Base-by-base conservation (phyloP, 2,113 vertebrate genomes). In the Sphaerodactylus townsendi region DNA sequence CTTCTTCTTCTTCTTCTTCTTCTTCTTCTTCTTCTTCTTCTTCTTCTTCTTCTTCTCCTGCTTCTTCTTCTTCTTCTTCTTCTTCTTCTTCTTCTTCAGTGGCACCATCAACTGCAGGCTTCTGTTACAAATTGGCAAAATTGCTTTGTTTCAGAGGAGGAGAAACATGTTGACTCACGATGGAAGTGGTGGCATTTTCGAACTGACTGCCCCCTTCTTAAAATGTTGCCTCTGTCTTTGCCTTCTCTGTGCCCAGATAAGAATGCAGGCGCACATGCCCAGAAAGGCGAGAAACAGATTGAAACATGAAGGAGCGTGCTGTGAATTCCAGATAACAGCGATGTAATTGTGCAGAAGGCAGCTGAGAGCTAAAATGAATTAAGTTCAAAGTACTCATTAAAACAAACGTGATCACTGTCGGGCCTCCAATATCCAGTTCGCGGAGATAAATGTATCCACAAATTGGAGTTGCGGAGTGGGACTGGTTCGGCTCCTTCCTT, bases 261-360 rank as follows among this genome's bases (percentile, higher is more conserved):
- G 35, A 39, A 81, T 0, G 0, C 11, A 33, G 78, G 78, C 46
- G 50, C 79, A 41, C 77, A 80, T 35, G 33, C 6, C 25, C 39
- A 50, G 0, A n/a, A 10, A 48, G 9, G 44, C 35, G 77, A 72
- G 25, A 70, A 79, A 83, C 44, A 74, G 88, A 81, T 3, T 1
- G 21, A 85, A 15, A 85, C 77, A 76, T 64, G 72, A 89, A 93
- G n/a, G 81, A 85, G 69, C 72, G 50, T 46, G 59, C 86, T 76
- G 85, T 81, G 90, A 94, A 93, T 90, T 78, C 87, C 92, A 91
- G 80, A 79, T 85, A 84, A 81, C 50, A 77, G 87, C 93, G 90
- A 87, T 44, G 30, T 87, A 87, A 92, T 92, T 87, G 81, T 66
- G 5, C 1, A 44, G 83, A 87, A 94, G 56, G 81, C 87, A 48